Percentiles rank a stretch among this genome's conserved stretches.
Conservation (phyloP, 2,113 vertebrate species). For the Hyaena hyaena region DNA sequence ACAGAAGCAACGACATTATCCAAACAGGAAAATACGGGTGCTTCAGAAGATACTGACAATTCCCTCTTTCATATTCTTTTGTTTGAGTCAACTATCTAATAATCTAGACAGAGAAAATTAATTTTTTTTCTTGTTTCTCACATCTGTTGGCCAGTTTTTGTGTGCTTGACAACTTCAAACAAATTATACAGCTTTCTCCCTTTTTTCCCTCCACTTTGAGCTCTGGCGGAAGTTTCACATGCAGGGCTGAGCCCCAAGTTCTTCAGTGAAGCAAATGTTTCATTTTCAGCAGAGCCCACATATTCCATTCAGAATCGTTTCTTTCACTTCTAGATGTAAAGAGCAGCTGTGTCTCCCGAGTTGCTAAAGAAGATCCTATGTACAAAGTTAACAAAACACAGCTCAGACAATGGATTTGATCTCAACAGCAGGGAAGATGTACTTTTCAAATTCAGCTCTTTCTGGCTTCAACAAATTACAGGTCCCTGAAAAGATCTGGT, state of each 20-base stretch:
- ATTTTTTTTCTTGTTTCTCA: conserved; percentile 51
- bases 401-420: conserved; percentile 80
- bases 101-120: conserved; percentile 69
- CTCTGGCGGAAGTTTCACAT: conserved; percentile 68
- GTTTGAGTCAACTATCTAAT: conserved; percentile 26
- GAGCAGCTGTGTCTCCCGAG: conserved; percentile 74
- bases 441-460: conserved; percentile 78
- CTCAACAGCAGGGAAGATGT: conserved; percentile 72
- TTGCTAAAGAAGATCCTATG: conserved; percentile 78
- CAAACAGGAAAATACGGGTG: not conserved
- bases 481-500: conserved; percentile 76
- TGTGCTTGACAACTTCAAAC: conserved; percentile 74
- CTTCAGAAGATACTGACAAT: not conserved
- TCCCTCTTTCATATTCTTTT: conserved; percentile 15
- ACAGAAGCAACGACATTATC: conserved; percentile 33
- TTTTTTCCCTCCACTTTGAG: conserved; percentile 72
- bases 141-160: conserved; percentile 52
- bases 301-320: conserved; percentile 75
- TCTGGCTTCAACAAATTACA: conserved; percentile 78
- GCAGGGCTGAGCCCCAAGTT: conserved; percentile 76
- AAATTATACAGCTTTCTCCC: conserved; percentile 68
- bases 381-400: conserved; percentile 81
- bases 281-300: conserved; percentile 72
- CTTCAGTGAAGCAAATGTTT: conserved; percentile 80
- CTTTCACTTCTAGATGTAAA: conserved; percentile 77